phyloP scores from a whole-genome alignment of 1,140 invertebrate species.

The Papilio glaucus region DNA sequence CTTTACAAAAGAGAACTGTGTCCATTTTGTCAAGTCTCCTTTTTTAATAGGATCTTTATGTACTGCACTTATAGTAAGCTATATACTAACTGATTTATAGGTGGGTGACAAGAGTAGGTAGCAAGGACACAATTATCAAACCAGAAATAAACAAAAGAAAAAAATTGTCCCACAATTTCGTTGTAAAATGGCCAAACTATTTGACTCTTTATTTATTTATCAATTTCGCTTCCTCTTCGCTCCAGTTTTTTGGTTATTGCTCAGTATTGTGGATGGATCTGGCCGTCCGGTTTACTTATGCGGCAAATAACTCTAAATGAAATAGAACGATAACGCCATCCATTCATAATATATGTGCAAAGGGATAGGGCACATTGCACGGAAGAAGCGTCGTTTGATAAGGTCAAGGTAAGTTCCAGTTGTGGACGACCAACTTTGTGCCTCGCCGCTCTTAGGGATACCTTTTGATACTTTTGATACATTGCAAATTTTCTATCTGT shows the following conservation, averaged over 20 bases:
- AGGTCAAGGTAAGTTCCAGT: not conserved
- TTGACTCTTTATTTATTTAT: conserved; percentile 56
- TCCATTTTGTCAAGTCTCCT: too few species aligned
- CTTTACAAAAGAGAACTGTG: too few species aligned
- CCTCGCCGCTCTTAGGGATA: too few species aligned
- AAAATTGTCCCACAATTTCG: not conserved
- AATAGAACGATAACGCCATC: not conserved
- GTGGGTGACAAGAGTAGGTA: too few species aligned
- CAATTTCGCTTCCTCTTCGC: conserved; percentile 45
- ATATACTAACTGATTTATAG: too few species aligned
- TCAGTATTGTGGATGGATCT: conserved; percentile 11
- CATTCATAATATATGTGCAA: not conserved
- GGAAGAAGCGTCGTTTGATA: not conserved
- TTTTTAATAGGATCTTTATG: too few species aligned
- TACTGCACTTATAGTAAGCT: too few species aligned
- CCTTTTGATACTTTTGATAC: not conserved
- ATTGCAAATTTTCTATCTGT: not conserved
- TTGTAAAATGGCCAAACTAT: conserved; percentile 41
- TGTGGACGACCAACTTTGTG: not conserved
- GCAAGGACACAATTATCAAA: too few species aligned
- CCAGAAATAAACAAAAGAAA: too few species aligned
- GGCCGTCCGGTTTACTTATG: not conserved
- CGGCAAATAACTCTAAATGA: not conserved
- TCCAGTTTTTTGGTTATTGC: conserved; percentile 51
- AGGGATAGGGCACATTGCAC: not conserved